Percentiles rank a stretch among this genome's conserved stretches.
phyloP scores from a whole-genome alignment of 2,888 invertebrate species.

The Timandra comae region DNA sequence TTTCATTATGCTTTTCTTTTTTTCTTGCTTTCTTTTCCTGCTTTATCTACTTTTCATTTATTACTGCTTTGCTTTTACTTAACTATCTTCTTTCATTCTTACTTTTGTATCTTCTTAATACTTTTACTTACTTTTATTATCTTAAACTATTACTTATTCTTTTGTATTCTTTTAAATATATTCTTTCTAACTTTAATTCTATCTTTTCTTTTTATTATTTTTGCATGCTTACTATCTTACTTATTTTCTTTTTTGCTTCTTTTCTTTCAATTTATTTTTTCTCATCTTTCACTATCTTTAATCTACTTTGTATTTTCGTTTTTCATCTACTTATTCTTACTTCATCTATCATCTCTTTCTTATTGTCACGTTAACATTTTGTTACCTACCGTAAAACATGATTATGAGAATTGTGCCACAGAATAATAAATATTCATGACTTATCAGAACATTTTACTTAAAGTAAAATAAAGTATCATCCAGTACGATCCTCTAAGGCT shows the following conservation, averaged over 20 bases:
- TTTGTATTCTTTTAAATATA: no score
- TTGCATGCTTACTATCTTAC: not conserved
- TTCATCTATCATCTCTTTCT: not conserved
- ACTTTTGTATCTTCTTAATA: not conserved
- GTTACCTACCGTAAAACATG: no score
- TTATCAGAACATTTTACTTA: no score
- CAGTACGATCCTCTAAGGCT: no score
- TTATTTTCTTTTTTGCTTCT: slow-evolving; percentile 5
- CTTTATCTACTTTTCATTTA: slow-evolving; percentile 3
- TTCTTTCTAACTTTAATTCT: no score
- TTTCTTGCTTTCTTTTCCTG: not conserved
- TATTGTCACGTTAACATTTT: no score
- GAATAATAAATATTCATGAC: no score
- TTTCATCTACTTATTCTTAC: not conserved
- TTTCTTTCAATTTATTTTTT: slow-evolving; percentile 2
- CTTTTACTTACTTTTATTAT: no score
- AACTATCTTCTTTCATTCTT: slow-evolving; percentile 4
- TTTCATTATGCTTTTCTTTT: not conserved
- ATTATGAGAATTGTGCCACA: no score
- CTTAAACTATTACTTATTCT: no score
- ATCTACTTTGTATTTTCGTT: slow-evolving; percentile 1
- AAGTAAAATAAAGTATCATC: no score
- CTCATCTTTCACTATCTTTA: not conserved
- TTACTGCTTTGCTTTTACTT: not conserved
- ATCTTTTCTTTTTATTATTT: no score